phyloP scores from a whole-genome alignment of 2,797 vertebrate species.

The Meriones psammophilus region DNA sequence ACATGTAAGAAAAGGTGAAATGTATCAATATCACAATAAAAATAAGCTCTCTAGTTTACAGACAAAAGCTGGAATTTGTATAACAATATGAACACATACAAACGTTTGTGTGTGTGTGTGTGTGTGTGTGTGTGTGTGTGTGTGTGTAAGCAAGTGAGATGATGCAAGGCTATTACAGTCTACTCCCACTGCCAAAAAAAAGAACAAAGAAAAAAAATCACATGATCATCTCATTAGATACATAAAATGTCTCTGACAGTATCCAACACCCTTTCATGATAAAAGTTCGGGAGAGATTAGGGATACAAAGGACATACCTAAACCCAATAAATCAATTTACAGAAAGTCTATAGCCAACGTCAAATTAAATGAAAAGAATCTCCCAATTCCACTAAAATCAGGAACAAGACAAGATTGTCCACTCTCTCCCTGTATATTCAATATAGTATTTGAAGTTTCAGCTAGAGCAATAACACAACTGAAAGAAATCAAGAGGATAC shows the following conservation, averaged over 20 bases:
- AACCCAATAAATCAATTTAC: no score
- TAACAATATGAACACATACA: not conserved
- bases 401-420: no score
- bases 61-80: slow-evolving; percentile 47
- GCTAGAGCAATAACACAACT: no score
- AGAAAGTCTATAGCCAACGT: no score
- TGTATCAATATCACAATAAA: slow-evolving; percentile 42
- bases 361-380: no score
- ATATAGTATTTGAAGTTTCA: no score
- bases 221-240: not conserved
- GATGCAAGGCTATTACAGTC: not conserved
- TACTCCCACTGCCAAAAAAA: not conserved
- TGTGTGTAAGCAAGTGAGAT: not conserved
- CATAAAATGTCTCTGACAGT: not conserved
- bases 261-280: not conserved
- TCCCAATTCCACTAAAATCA: no score
- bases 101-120: no score
- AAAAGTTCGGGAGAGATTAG: not conserved
- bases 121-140: not conserved
- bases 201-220: not conserved
- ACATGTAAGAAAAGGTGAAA: not conserved
- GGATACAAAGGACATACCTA: no score
- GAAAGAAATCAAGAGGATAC: no score
- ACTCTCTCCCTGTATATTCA: no score
- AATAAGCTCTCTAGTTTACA: slow-evolving; percentile 16